Percentiles rank a stretch among this genome's conserved stretches.
Conservation (phyloP, 2,888 invertebrate species). For the Xylocampa areola region DNA sequence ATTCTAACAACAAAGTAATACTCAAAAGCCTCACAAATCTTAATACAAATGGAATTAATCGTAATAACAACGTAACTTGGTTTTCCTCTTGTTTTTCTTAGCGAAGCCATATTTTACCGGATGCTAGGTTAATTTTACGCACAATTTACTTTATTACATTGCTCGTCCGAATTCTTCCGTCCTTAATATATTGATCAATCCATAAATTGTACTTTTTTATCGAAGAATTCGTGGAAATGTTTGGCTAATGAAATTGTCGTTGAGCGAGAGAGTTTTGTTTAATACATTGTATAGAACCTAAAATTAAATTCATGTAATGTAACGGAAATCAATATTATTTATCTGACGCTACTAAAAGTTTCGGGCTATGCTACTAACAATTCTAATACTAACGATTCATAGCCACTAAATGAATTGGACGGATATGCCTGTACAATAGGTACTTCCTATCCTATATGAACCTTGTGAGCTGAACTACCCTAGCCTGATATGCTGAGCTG, state of each 20-base stretch:
- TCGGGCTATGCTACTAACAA: too few relatives aligned
- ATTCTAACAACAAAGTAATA: slow-evolving; percentile 12
- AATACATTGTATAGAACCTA: too few relatives aligned
- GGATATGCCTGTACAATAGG: too few relatives aligned
- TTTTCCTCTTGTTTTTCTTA: slow-evolving; percentile 41
- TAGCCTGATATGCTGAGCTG: too few relatives aligned
- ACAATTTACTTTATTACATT: slow-evolving; percentile 69
- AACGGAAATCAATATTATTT: too few relatives aligned
- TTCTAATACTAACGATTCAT: too few relatives aligned
- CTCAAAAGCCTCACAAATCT: slow-evolving; percentile 32
- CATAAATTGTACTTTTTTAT: slow-evolving; percentile 28
- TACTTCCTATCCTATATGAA: too few relatives aligned
- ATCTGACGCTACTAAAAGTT: too few relatives aligned
- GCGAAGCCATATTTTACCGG: slow-evolving; percentile 58
- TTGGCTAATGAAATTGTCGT: background rate
- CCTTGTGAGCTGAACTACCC: too few relatives aligned
- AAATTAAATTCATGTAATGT: too few relatives aligned
- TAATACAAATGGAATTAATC: slow-evolving; percentile 36
- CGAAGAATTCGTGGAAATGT: background rate
- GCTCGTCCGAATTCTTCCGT: slow-evolving; percentile 57
- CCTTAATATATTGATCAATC: slow-evolving; percentile 64
- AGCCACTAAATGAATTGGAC: too few relatives aligned
- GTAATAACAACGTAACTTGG: slow-evolving; percentile 34
- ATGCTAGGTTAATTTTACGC: slow-evolving; percentile 69
- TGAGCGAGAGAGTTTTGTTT: background rate